Evolutionary conservation across 2,888 invertebrate species (phyloP), one percentile per base, ranked within the genome.

Genomic region (Dolomedes plantarius): DNA sequence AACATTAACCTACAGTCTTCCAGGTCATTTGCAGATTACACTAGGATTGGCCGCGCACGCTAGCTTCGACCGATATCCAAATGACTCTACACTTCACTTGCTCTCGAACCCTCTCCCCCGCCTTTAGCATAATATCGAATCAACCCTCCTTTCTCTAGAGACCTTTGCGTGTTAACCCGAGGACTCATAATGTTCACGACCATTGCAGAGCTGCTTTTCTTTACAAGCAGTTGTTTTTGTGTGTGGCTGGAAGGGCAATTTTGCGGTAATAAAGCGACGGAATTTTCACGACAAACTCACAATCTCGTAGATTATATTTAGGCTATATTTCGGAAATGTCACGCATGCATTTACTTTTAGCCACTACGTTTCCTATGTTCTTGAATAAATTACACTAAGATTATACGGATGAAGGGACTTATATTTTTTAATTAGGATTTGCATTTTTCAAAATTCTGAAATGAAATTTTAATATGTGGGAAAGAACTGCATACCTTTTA

Each of bases 1-100:
- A 85, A 78, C 76, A 85, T 85, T 85, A 85, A 78, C 85, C 78
- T 73, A 68, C 69, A 75, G 64, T 82, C 83, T 85, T 85, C 46
- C 78, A 78, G 78, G 85, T 85, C 78, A 85, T 85, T 85, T 85
- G 85, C 68, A 78, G 74, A 83, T 83, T 83, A 77, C 83, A 83
- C 50, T 32, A 77, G 69, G 75, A 62, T 62, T 73, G 76, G 76
- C 50, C 36, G 32, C 31, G 72, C 83, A 77, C 71, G 72, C 75
- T 50, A 65, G 32, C 77, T 39, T 69, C 39, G 50, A 56, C 77
- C 28, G 65, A 81, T 74, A 75, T 56, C 81, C 75, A 83, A 83
- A 83, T 83, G 76, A 83, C 77, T 77, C 64, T 50, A 65, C 77
- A 72, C 72, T 76, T 64, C 68, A 67, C 82, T 75, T 62, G 64